Conservation (phyloP, 2,113 vertebrate species). For the Cisticola juncidis region DNA sequence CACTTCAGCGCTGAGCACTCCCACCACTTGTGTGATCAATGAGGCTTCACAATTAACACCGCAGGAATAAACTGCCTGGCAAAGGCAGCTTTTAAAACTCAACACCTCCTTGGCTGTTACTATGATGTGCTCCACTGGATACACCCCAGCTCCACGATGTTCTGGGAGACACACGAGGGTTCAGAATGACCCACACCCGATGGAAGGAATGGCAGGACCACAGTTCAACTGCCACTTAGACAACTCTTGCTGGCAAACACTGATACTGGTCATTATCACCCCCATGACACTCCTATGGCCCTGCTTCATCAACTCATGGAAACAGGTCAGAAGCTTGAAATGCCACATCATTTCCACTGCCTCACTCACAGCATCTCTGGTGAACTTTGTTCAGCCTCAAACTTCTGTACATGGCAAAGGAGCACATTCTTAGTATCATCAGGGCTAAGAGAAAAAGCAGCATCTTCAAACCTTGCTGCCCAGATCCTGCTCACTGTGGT, state of each 20-base stretch:
- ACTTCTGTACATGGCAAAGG: accelerated
- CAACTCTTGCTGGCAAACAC: not conserved
- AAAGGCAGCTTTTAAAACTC: not conserved
- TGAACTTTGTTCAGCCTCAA: not conserved
- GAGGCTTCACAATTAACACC: not conserved
- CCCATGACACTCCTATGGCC: accelerated
- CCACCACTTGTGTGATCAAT: not conserved
- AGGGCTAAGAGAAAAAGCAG: not conserved
- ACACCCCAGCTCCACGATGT: not conserved
- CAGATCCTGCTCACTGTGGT: not conserved
- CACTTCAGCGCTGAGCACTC: accelerated
- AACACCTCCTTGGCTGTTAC: not conserved
- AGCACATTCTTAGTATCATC: not conserved
- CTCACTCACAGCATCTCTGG: not conserved
- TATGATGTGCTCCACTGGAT: not conserved
- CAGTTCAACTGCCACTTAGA: not conserved
- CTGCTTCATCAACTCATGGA: not conserved
- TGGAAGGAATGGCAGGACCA: not conserved
- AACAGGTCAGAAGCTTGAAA: not conserved
- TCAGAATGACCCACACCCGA: not conserved
- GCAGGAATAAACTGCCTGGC: not conserved
- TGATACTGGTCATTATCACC: not conserved
- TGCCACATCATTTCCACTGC: not conserved
- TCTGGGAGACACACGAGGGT: not conserved
- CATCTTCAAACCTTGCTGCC: not conserved